Base-by-base conservation (phyloP, 2,113 vertebrate genomes). In the Elachura formosa region DNA sequence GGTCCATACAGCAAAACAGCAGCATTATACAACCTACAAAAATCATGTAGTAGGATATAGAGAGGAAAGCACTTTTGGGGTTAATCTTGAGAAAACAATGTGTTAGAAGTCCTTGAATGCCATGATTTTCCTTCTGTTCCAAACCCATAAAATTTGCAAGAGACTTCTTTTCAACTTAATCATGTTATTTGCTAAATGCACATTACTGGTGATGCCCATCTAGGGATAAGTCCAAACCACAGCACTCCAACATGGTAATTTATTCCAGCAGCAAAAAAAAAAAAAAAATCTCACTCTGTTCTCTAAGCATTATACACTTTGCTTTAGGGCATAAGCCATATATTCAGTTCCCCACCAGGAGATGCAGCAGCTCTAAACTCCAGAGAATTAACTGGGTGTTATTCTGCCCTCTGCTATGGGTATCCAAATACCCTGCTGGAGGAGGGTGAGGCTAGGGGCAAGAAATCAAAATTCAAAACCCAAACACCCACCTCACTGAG, bases 261-360 rank as follows among this genome's bases (percentile, higher is more conserved):
- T 83, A 96, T 77, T 96, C 89, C 59, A 83, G 67, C 34, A 88
- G 84, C 67, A 91, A 91, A 82, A 33, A 11, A 79, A 71, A 71
- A 43, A 72, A 54, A 28, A 71, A 81, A 46, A 3, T 12, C 63
- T 45, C 52, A 36, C 41, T 89, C 62, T 90, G 49, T 88, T 96
- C 78, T 80, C 54, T 76, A 66, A 91, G 90, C 62, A 93, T 85
- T 76, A 82, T 76, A 93, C 20, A 58, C 55, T 87, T 87, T 69
- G 93, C 95, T 93, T 82, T 82, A 92, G 89, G 89, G 84, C 58
- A 89, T 61, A 76, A 95, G 34, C 45, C 67, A 89, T 48, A 49
- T 49, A 78, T 82, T 75, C 52, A 75, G 77, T 28, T 94, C 26
- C 52, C 48, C 45, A 72, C 29, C 58, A 94, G 80, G 26, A 94